Evolutionary conservation across 2,797 vertebrate species (phyloP), one percentile per base, ranked within the genome.

Genomic region (Apodemus agrarius): DNA sequence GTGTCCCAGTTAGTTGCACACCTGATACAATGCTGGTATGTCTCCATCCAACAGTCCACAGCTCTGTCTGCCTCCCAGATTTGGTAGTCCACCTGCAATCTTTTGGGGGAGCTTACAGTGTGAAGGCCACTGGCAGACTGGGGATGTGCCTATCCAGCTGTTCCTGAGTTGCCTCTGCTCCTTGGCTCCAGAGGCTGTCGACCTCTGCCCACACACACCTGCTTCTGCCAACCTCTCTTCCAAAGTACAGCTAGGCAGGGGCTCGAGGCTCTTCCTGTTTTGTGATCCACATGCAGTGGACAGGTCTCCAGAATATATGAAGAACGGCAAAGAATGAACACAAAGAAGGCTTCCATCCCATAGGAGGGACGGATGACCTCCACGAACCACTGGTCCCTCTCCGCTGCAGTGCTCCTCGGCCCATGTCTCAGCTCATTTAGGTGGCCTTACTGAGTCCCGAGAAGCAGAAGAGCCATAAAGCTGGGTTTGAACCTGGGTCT

Each of bases 341-440:
- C 88, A 49, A 43, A 79, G 76, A 88, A 88, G 74, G 40, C 31
- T 29, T 26, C 40, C 29, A 9, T 40, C 61, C 87, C 54, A 34
- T 9, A 75, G 87, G 43, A 75, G 52, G 2, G 75, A 29, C 14
- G 37, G 52, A 67, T 63, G 57, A 43, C 6, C 72, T 59, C 21
- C 0, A 1, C 4, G 26, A 57, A 29, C 12, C 72, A 0, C 0
- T 2, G 24, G 4, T 31, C 54, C 26, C 37, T 63, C 3, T n/a
- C 29, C 17, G 54, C n/a, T 21, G 52, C 26, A 34, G 21, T 16
- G 24, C 4, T 24, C 43, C 40, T 84, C 52, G n/a, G 74, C 8
- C 52, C 10, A 80, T 26, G 8, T 26, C 80, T 14, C 52, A 46
- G 46, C 43, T n/a, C 61, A 16, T 31, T 74, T 5, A 34, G 4